Evolutionary conservation across 1,140 invertebrate species (phyloP), one percentile per base, ranked within the genome.

Genomic region (Centruroides vittatus): DNA sequence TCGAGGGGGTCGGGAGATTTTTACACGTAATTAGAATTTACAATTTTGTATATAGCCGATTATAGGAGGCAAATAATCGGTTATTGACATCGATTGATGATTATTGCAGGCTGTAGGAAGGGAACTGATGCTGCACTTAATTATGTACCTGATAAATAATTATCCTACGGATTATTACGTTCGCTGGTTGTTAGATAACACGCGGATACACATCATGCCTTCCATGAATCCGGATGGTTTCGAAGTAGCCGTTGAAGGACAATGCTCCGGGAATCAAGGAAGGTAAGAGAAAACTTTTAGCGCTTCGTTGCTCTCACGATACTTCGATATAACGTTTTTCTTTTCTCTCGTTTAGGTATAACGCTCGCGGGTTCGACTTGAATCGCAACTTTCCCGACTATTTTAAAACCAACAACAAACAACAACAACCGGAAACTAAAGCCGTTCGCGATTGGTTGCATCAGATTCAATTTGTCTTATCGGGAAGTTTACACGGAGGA

Each of bases 371-470:
- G 3, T 90, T 86, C 69, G 89, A 94, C 71, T 74, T 94, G 59
- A 94, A 94, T 75, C 81, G 89, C 55, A 93, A 93, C 74, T 94
- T 93, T 75, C 89, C 90, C 0, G 89, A 94, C 75, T 91, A 88
- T 72, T 93, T 93, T 75, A 70, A 82, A 72, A 68, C 58, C 11
- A 92, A 92, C 73, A 87, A 86, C 63, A 88, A 86, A 67, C 78
- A 53, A 88, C 81, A 84, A 4, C 89, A 92, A 72, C 89, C 90
- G 4, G 95, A 99, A 77, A 95, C 93, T 0, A 85, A 89, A 67
- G 90, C 91, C 2, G 88, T 98, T 3, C 95, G 96, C 74, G 84
- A 90, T 68, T 94, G 90, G 90, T 83, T 93, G 46, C 85, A 86
- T 49, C 88, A 89, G 73, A 91, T 89, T 63, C 88, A 91, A 74